Conservation (phyloP, 2,888 invertebrate genomes). For the Aethes cnicana region DNA sequence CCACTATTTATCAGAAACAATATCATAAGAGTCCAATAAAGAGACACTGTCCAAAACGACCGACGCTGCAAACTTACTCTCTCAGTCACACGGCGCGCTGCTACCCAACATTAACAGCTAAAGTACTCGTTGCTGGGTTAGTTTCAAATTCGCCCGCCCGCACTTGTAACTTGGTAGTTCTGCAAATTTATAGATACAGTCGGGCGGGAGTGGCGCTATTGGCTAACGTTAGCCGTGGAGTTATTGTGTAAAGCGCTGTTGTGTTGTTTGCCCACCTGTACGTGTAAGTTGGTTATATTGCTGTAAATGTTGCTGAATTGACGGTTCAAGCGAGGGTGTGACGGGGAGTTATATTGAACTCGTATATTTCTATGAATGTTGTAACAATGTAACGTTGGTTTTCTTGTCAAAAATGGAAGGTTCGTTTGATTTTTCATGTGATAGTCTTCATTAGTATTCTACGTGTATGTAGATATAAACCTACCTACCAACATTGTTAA, state of each 20-base stretch:
- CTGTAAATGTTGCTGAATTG: constrained; percentile 11
- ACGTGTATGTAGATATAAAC: too few species aligned
- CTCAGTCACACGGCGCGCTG: background rate
- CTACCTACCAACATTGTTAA: too few species aligned
- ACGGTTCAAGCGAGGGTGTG: background rate
- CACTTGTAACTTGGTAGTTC: constrained; percentile 5
- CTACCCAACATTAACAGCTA: background rate
- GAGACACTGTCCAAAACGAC: constrained; percentile 34
- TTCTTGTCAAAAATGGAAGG: too few species aligned
- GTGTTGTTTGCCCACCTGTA: background rate
- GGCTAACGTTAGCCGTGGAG: background rate
- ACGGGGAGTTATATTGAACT: background rate
- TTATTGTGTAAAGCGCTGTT: constrained; percentile 4
- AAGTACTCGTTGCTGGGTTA: background rate
- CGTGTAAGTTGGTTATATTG: constrained; percentile 3
- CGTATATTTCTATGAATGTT: constrained; percentile 1
- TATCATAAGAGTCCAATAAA: constrained; percentile 37
- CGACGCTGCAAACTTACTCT: constrained; percentile 16
- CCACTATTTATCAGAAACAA: constrained; percentile 15
- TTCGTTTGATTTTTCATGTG: too few species aligned
- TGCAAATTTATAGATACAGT: constrained; percentile 13
- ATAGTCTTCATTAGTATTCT: too few species aligned
- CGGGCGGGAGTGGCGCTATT: constrained; percentile 1
- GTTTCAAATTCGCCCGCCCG: constrained; percentile 7
- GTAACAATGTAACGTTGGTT: background rate